Conservation (phyloP, 2,113 vertebrate species). For the Pterocles burchelli region DNA sequence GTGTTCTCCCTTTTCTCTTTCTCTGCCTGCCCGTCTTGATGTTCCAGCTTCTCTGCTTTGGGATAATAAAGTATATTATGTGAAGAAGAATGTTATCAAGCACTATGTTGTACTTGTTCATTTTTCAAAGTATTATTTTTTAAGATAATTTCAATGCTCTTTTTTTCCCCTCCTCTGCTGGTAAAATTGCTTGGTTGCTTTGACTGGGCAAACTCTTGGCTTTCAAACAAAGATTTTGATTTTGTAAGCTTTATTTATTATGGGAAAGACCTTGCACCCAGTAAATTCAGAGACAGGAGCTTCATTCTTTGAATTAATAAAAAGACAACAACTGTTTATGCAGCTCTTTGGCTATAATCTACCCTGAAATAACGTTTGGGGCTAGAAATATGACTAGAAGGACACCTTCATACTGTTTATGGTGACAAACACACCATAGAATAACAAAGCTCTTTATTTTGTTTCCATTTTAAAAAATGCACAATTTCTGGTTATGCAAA, state of each 20-base stretch:
- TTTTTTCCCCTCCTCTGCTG: background rate
- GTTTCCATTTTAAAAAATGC: background rate
- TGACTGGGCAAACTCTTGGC: background rate
- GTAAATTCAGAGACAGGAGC: background rate
- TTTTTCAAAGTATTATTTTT: background rate
- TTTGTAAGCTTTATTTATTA: background rate
- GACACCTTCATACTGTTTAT: background rate
- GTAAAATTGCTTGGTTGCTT: background rate
- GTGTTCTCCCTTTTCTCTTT: background rate
- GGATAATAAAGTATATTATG: background rate
- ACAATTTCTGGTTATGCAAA: background rate
- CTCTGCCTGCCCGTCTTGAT: background rate
- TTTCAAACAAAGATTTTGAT: background rate
- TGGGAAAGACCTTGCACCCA: background rate
- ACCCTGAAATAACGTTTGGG: background rate
- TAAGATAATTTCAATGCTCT: background rate
- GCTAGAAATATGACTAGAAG: background rate
- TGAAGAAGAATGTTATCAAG: background rate
- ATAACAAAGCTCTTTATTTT: background rate
- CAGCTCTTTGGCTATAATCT: background rate
- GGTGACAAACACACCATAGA: background rate
- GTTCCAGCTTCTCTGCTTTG: background rate
- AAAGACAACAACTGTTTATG: background rate
- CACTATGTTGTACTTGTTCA: background rate
- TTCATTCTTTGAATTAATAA: background rate